These are phyloP conservation scores for Helicoverpa armigera DNA, from an alignment of 1,140 invertebrate genomes.

Conservation along the genomic window DNA sequence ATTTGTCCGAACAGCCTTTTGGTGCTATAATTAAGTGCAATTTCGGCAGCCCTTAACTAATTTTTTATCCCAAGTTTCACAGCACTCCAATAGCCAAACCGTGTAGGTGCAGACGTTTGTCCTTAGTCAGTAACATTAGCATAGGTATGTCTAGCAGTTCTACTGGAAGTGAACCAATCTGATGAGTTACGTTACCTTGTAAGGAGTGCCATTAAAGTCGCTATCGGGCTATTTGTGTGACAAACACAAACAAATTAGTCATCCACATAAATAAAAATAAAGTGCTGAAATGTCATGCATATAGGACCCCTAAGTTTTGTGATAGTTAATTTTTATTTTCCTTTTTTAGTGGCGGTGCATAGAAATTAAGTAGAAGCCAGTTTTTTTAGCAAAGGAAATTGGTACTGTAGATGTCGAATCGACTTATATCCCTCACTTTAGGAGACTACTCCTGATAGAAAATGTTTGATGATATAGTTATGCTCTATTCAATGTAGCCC, in stretches of 20 bases:
- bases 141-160: conserved; percentile 52
- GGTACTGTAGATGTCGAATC: too few species aligned
- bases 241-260: conserved; percentile 83
- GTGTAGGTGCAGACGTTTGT: background rate
- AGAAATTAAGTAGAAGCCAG: background rate
- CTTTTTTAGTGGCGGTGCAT: background rate
- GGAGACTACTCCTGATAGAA: too few species aligned
- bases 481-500: too few species aligned
- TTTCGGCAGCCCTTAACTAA: too few species aligned
- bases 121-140: background rate
- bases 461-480: too few species aligned
- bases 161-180: conserved; percentile 65
- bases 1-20: too few species aligned
- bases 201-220: conserved; percentile 94
- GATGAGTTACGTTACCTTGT: conserved; percentile 91
- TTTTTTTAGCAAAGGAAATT: too few species aligned
- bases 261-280: conserved; percentile 72
- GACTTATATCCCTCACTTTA: too few species aligned
- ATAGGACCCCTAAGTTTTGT: background rate
- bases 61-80: background rate
- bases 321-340: background rate
- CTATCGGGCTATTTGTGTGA: conserved; percentile 92
- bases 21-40: too few species aligned
- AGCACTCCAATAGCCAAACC: conserved; percentile 9
- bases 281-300: conserved; percentile 46